These are phyloP conservation scores for Spisula solida DNA, from an alignment of 2,888 invertebrate species.

Conservation along the genomic window DNA sequence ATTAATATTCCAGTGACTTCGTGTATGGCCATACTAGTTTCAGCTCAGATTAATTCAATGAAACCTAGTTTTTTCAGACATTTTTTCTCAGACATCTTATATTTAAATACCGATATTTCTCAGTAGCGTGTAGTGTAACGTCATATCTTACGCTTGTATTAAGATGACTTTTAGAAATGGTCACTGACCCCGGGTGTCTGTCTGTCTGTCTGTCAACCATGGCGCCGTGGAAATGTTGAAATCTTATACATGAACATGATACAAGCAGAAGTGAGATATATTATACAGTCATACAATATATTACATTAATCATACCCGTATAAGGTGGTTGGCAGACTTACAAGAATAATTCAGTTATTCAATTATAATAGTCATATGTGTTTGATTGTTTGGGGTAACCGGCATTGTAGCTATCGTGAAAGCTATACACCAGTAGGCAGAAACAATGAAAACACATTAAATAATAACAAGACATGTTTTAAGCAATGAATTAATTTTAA, in stretches of 20 bases:
- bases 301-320: not conserved
- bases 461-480: not conserved
- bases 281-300: not conserved
- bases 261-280: not conserved
- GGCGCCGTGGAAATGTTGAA: not conserved
- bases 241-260: not conserved
- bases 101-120: no score
- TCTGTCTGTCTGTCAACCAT: no score
- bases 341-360: constrained; percentile 1
- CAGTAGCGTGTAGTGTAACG: no score
- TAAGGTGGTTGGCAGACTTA: not conserved
- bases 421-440: not conserved
- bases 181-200: no score
- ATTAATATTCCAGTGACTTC: no score
- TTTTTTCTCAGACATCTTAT: no score
- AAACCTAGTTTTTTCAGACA: no score
- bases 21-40: no score
- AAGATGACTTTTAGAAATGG: no score
- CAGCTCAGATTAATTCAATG: no score
- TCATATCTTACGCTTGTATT: no score
- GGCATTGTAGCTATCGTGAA: not conserved
- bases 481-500: constrained; percentile 11
- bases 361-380: not conserved
- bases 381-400: not conserved
- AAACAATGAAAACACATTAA: not conserved